A percentile compares a stretch with the other conserved stretches of the same genome.
Evolutionary conservation across 2,113 vertebrate genomes (phyloP).

Genomic region (Neodon shergylaensis): DNA sequence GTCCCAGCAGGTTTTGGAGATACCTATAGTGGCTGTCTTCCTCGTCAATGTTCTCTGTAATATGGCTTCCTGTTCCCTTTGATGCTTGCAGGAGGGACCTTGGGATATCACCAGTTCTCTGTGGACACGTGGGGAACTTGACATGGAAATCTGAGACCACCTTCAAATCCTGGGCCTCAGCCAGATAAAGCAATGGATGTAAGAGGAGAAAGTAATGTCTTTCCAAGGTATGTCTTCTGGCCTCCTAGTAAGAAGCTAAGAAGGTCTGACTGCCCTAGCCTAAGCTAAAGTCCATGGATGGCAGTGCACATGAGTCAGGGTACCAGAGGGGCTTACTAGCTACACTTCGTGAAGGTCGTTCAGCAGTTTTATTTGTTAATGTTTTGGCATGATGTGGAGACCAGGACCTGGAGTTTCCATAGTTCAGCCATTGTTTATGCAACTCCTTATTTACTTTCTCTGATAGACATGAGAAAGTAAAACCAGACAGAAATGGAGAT

Average conservation of each 20-base stretch:
- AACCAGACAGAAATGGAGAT: neutral
- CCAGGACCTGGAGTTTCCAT: neutral
- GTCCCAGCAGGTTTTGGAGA: slow-evolving; percentile 61
- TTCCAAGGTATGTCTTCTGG: neutral
- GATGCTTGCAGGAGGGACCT: neutral
- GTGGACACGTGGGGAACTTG: neutral
- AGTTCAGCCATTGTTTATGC: neutral
- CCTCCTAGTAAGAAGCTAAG: neutral
- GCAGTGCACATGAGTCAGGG: neutral
- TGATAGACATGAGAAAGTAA: neutral
- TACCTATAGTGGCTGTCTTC: slow-evolving; percentile 67
- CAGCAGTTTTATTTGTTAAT: neutral
- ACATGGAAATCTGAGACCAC: neutral
- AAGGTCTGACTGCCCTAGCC: neutral
- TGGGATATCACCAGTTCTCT: slow-evolving; percentile 1
- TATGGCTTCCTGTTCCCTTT: slow-evolving; percentile 15
- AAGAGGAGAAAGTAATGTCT: neutral
- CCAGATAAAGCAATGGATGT: neutral
- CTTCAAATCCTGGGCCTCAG: neutral
- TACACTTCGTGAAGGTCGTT: neutral
- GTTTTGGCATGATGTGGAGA: neutral
- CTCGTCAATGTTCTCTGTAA: slow-evolving; percentile 26
- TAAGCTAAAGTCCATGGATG: neutral
- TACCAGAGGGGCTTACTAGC: neutral
- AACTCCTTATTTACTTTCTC: neutral